Conservation (phyloP, 2,797 vertebrate species). For the Ceryle rudis region DNA sequence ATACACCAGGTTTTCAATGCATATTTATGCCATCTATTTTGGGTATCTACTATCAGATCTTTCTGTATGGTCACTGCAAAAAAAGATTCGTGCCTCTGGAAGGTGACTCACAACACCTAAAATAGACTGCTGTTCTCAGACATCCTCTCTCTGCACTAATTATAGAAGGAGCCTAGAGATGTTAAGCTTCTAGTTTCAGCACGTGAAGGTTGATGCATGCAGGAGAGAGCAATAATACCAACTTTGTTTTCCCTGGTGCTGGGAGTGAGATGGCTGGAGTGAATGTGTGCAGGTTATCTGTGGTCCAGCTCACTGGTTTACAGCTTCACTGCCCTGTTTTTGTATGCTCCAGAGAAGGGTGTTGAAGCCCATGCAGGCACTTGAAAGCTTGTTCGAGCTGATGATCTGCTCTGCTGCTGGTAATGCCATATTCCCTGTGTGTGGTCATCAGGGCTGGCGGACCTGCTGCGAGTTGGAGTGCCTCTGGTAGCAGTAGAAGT, state of each 20-base stretch:
- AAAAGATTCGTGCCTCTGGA: not conserved
- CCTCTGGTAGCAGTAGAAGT: accelerated
- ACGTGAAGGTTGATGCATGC: not conserved
- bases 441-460: accelerated
- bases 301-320: not conserved
- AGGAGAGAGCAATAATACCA: not conserved
- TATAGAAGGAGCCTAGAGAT: conserved; percentile 43
- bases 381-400: not conserved
- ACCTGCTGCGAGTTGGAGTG: not conserved
- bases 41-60: conserved; percentile 12
- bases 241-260: not conserved
- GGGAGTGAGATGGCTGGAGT: not conserved
- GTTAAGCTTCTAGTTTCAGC: conserved; percentile 8
- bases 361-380: accelerated
- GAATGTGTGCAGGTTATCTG: not conserved
- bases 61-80: conserved; percentile 51
- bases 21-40: conserved; percentile 58
- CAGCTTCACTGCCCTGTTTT: not conserved
- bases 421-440: accelerated
- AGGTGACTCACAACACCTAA: conserved; percentile 58
- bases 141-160: conserved; percentile 44
- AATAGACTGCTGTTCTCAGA: conserved; percentile 49
- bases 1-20: conserved; percentile 25
- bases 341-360: accelerated
- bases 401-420: not conserved